phyloP scores from a whole-genome alignment of 2,888 invertebrate species.

The Trachelus troglodyta region DNA sequence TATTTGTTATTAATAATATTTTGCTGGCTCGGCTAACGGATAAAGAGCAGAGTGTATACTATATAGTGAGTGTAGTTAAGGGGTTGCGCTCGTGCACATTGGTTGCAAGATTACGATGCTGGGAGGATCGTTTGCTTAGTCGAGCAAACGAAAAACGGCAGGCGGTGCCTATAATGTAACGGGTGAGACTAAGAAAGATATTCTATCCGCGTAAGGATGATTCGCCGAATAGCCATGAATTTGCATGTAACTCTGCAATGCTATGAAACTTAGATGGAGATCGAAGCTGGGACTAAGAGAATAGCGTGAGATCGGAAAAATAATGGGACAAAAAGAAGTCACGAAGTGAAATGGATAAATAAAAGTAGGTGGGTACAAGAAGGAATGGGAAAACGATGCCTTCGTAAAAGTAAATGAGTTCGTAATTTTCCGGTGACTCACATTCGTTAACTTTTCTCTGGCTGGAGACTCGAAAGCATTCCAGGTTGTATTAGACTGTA shows the following conservation, averaged over 20 bases:
- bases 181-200: not conserved
- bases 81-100: not conserved
- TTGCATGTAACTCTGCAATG: not conserved
- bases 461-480: slow-evolving; percentile 20
- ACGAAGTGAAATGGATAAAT: not conserved
- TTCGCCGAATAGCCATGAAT: not conserved
- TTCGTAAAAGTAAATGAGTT: slow-evolving; percentile 25
- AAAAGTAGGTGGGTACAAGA: not conserved
- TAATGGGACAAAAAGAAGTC: not conserved
- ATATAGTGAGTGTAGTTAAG: not conserved
- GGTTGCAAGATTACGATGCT: not conserved
- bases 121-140: not conserved
- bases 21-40: slow-evolving; percentile 11
- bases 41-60: not conserved
- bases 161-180: not conserved
- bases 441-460: slow-evolving; percentile 31
- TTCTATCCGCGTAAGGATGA: not conserved
- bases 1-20: slow-evolving; percentile 35
- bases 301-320: not conserved
- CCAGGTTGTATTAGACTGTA: not conserved
- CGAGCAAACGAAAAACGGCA: not conserved
- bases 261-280: not conserved
- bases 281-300: not conserved
- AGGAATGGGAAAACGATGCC: not conserved
- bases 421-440: slow-evolving; percentile 26